These are phyloP conservation scores for Dunckerocampus dactyliophorus DNA, from an alignment of 2,113 vertebrate species.

Conservation along the genomic window DNA sequence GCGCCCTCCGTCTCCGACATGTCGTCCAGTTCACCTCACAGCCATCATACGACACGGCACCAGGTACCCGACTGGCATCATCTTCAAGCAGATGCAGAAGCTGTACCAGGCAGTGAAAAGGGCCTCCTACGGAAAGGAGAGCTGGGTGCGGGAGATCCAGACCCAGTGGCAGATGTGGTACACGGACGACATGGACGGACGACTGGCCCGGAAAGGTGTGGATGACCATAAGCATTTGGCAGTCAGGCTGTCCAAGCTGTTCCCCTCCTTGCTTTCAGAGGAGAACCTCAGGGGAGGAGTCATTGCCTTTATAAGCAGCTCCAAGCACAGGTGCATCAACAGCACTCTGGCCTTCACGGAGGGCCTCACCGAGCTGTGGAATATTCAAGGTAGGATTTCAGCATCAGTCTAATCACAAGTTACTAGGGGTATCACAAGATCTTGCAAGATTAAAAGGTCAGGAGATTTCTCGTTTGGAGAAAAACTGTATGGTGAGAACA, in stretches of 20 bases:
- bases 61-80: constrained; percentile 83
- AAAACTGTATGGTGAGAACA: too few species aligned
- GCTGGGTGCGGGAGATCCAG: constrained; percentile 61
- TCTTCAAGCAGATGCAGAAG: constrained; percentile 76
- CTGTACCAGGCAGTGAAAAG: constrained; percentile 68
- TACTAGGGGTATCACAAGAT: too few species aligned
- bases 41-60: constrained; percentile 88
- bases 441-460: too few species aligned
- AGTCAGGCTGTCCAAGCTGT: constrained; percentile 77
- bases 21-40: constrained; percentile 77
- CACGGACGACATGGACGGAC: constrained; percentile 84
- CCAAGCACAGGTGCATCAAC: constrained; percentile 89
- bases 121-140: constrained; percentile 16
- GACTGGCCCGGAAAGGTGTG: constrained; percentile 72
- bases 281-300: constrained; percentile 63
- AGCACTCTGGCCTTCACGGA: constrained; percentile 81
- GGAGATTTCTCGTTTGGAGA: too few species aligned
- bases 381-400: constrained; percentile 42
- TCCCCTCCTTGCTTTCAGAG: constrained; percentile 78
- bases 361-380: constrained; percentile 62
- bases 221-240: constrained; percentile 81
- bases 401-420: neutral
- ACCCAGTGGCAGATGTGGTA: constrained; percentile 82
- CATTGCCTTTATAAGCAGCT: constrained; percentile 83
- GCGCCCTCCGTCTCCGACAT: constrained; percentile 65